Evolutionary conservation across 1,140 invertebrate species (phyloP), one percentile per base, ranked within the genome.

Genomic region (Aphis craccivora): DNA sequence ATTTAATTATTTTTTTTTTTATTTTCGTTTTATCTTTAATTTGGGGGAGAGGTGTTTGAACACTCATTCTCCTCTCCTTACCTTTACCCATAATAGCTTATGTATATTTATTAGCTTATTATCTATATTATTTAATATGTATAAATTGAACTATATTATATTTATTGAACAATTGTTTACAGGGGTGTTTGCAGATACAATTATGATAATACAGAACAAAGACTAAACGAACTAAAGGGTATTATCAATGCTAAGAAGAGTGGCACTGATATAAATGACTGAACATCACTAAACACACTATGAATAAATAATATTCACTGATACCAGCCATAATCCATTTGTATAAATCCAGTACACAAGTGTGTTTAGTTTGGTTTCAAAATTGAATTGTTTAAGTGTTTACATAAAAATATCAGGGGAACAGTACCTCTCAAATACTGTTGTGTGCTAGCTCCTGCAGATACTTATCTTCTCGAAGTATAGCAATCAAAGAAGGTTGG

Each of bases 121-220:
- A 5, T 5, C 18, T 20, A 20, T 76, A 35, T 35, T 51, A 51
- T 51, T 51, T 51, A 18, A 76, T n/a, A 30, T 35, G 3, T 76
- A 35, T 18, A 35, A 22, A 8, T n/a, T 81, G 25, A n/a, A n/a
- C 30, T 30, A 67, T 30, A 67, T 67, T 67, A 67, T 67, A 67
- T 22, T 87, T 45, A 45, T 90, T 53, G 35, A 55, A 2, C 30
- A 81, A 91, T 81, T 48, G 25, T 83, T 51, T 5, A 25, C 7
- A 92, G 91, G 91, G 9, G 14, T 9, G 2, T 83, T 3, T 92
- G 91, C 76, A n/a, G 91, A 84, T 84, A 92, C 35, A 92, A 84
- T n/a, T 92, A 92, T 35, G 35, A 20, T 20, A 11, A 23, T 48
- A 83, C 91, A 53, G 91, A 92, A 14, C 22, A 92, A 22, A 83